Evolutionary conservation across 2,888 invertebrate species (phyloP), one percentile per base, ranked within the genome.

Genomic region (Tetragonisca angustula): DNA sequence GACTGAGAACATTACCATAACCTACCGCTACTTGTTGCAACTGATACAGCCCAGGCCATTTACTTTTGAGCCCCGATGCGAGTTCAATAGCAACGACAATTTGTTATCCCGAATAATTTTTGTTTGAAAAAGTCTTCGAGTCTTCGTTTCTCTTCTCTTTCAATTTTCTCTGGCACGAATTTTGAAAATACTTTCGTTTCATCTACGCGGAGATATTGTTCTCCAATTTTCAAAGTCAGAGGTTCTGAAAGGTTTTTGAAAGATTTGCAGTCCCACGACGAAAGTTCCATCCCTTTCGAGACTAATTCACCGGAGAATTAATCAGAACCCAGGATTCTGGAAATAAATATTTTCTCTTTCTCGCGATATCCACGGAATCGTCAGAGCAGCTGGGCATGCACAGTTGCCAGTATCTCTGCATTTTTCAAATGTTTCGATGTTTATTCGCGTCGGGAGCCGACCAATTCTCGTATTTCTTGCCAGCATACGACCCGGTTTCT

Each of bases 1-100:
- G 85, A 89, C 91, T 77, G 83, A 76, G 87, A 88, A 88, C 90
- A 90, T 91, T 89, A 90, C 88, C 91, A 90, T 91, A 89, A 91
- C 87, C 85, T 90, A 87, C 87, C 88, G 88, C 91, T 91, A 90
- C 87, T 87, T 80, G 87, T 83, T 89, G 79, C 80, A 76, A 67
- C 84, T 69, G 84, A 83, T 84, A 71, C 50, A 54, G 65, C 62
- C 32, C 56, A 13, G 1, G 9, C n/a, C 69, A 61, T 32, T n/a
- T 50, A 32, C 59, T 54, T 24, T 32, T 52, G 9, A 6, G 0
- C 19, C 24, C 24, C 4, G 19, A 50, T 24, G 27, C 32, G 62
- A 69, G 36, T 43, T 43, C 43, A 43, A 36, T 36, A 36, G 36
- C 36, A 36, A 43, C 43, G 43, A 43, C 43, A 43, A 43, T 32